Conservation (phyloP, 2,797 vertebrate genomes). For the Craterocephalus amniculus region DNA sequence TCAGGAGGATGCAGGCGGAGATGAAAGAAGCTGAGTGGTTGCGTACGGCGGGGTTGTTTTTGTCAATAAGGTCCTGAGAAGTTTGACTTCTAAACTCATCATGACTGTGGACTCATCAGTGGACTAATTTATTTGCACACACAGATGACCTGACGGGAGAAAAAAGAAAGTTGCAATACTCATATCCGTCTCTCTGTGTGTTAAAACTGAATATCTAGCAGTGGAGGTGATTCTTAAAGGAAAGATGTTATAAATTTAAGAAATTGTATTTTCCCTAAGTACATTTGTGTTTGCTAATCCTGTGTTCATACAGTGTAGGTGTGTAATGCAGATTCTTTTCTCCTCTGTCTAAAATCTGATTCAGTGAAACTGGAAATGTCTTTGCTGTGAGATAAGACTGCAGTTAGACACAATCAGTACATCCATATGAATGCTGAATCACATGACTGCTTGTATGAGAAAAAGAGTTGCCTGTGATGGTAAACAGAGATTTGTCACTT, state of each 20-base stretch:
- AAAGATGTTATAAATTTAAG: neutral
- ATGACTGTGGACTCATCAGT: slow-evolving; percentile 18
- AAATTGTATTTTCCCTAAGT: neutral
- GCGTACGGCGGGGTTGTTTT: slow-evolving; percentile 35
- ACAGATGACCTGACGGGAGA: slow-evolving; percentile 14
- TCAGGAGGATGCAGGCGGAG: neutral
- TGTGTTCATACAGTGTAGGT: slow-evolving; percentile 16
- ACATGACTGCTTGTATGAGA: neutral
- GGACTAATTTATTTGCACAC: neutral
- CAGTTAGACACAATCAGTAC: neutral
- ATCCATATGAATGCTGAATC: neutral
- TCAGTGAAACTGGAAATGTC: neutral
- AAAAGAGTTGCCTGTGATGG: neutral
- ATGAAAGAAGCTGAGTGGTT: slow-evolving; percentile 49
- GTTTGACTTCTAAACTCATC: slow-evolving; percentile 58
- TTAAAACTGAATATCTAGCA: neutral
- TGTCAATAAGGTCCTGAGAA: slow-evolving; percentile 42
- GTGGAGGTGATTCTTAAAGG: neutral
- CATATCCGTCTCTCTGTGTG: neutral
- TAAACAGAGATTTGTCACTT: neutral
- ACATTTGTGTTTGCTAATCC: neutral
- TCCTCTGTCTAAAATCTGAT: neutral
- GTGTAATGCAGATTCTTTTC: slow-evolving; percentile 7
- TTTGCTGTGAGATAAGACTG: neutral
- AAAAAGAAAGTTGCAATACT: slow-evolving; percentile 1